Evolutionary conservation across 2,113 vertebrate species (phyloP), one percentile per base, ranked within the genome.

Genomic region (Salvelinus namaycush): DNA sequence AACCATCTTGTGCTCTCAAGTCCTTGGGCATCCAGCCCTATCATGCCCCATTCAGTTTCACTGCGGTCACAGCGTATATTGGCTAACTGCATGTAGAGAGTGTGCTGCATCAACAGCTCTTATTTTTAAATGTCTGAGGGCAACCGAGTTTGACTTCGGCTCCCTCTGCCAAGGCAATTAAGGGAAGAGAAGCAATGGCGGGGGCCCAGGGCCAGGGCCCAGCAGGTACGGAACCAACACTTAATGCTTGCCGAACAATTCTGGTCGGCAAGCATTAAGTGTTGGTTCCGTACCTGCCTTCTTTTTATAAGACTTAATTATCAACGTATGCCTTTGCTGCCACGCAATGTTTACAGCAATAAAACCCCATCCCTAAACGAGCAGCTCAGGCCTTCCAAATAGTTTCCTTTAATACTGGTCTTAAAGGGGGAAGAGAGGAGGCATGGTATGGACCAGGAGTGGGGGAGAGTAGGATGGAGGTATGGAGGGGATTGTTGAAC

Each of bases 321-420:
- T 76, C 70, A 74, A 54, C 60, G 67, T 70, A 68, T 81, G 76
- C 66, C 75, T 77, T 59, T 62, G 74, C 72, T 80, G 64, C 79
- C 82, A 77, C 54, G 69, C 75, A 73, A 75, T 70, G 75, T 70
- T 80, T 70, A 80, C 72, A 14, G 72, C 59, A 59, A 76, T 78
- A 75, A 78, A 75, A 77, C 13, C 20, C 26, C 73, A 86, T 75
- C 48, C 59, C 66, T 81, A 57, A 84, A 86, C 75, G 78, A 87
- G 78, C 71, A 84, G 69, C 68, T 72, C 57, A 66, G 64, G 68
- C 62, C 76, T 76, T 81, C 79, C 76, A 84, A 74, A 83, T 70
- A 73, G 27, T 57, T 77, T 76, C 73, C 80, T 80, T 82, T 72
- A 76, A 83, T 73, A 73, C 77, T 49, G 13, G 71, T 13, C 70